Evolutionary conservation across 2,888 invertebrate genomes (phyloP), one percentile per base, ranked within the genome.

Genomic region (Lochmaea capreae): DNA sequence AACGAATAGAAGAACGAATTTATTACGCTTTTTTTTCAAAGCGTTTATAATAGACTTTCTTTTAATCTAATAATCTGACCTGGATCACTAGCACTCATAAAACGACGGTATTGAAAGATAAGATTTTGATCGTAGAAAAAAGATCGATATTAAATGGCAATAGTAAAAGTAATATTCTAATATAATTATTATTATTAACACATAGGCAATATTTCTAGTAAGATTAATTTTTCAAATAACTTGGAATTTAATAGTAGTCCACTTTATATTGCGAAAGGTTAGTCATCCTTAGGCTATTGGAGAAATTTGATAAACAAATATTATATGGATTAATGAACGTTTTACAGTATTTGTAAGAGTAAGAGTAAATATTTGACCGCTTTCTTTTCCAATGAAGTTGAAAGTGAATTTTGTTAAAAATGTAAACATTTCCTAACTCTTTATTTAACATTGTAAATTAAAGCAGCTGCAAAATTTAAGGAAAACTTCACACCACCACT

Each of bases 271-370:
- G 52, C 22, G 66, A 46, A 58, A 58, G 58, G 58, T 43, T 11
- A 43, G 9, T 42, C 18, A 16, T 59, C 67, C 67, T 58, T 12
- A 26, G 67, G 61, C 14, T 42, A 61, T 61, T 46, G 49, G 67
- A 67, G 67, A 67, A 67, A 67, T 67, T 67, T 43, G 49, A 43
- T 61, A 49, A 39, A 39, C 22, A 26, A 58, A 26, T 26, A 12
- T 58, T 18, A 43, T 49, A n/a, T 49, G 2, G 14, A 49, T n/a
- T n/a, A n/a, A n/a, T n/a, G n/a, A n/a, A 2, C 11, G 9, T 9
- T 58, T 58, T 58, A 58, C 57, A 5, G n/a, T 49, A 49, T 58
- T 58, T 58, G 57, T 26, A 58, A 26, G 11, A 58, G 57, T 58
- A 58, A 58, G 57, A 58, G 65, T 65, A 52, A 33, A 54, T 63